Conservation (phyloP, 2,113 vertebrate species). For the Calidris pygmaea region DNA sequence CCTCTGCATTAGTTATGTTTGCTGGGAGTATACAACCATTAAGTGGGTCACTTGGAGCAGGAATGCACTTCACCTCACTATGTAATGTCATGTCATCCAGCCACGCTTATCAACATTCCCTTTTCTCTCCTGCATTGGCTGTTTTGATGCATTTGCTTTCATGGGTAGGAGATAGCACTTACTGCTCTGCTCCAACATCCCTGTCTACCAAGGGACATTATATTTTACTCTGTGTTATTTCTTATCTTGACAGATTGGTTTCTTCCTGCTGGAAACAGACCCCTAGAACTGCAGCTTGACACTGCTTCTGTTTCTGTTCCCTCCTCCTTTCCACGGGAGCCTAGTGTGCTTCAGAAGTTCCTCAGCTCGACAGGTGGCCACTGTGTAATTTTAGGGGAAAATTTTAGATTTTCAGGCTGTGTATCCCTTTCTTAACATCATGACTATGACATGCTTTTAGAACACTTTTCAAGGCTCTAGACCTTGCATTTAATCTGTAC, state of each 20-base stretch:
- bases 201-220: not conserved
- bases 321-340: not conserved
- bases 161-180: not conserved
- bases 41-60: not conserved
- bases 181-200: not conserved
- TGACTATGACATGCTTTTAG: not conserved
- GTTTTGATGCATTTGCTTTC: not conserved
- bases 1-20: not conserved
- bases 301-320: not conserved
- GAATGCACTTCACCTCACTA: not conserved
- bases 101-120: not conserved
- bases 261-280: not conserved
- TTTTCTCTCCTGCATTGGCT: not conserved
- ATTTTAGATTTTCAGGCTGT: not conserved
- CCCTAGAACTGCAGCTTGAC: not conserved
- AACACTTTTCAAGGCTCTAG: not conserved
- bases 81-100: not conserved
- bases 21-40: not conserved
- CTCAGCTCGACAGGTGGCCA: not conserved
- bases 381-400: not conserved
- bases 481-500: not conserved
- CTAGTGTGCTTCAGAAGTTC: not conserved
- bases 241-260: not conserved
- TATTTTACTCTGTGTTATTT: not conserved
- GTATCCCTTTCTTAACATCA: not conserved